These are phyloP conservation scores for Heterodera filipjevi DNA, from an alignment of 2,888 invertebrate genomes.

Conservation along the genomic window DNA sequence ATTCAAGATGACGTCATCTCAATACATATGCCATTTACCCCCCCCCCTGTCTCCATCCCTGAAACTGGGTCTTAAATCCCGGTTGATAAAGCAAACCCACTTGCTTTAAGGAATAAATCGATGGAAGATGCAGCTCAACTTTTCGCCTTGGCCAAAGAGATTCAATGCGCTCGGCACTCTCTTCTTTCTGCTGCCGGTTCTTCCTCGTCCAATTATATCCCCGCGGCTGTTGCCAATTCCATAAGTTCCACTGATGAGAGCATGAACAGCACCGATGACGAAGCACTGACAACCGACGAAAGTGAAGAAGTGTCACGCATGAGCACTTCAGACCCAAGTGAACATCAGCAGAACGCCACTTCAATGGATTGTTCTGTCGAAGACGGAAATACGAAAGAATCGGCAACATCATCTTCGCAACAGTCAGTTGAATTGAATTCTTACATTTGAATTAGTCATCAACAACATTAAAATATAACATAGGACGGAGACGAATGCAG, in stretches of 20 bases:
- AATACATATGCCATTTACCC: no score
- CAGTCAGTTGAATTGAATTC: not conserved
- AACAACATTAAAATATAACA: not conserved
- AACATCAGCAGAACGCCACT: constrained; percentile 7
- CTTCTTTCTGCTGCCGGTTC: not conserved
- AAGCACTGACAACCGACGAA: constrained; percentile 12
- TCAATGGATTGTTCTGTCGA: constrained; percentile 19
- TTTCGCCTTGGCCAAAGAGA: constrained; percentile 36
- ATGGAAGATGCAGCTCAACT: constrained; percentile 50
- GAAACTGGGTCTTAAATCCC: no score
- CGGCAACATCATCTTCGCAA: not conserved
- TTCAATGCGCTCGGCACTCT: not conserved
- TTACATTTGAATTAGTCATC: not conserved
- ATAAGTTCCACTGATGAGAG: constrained; percentile 16
- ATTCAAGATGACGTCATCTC: no score
- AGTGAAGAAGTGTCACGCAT: constrained; percentile 30
- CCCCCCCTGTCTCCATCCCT: no score
- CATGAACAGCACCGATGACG: constrained; percentile 11
- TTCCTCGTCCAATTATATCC: constrained; percentile 13
- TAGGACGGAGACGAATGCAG: not conserved
- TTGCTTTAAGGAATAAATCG: constrained; percentile 48
- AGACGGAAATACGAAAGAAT: constrained; percentile 9
- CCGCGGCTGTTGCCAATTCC: constrained; percentile 15
- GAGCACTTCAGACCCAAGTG: constrained; percentile 28
- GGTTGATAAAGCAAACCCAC: no score